Evolutionary conservation across 2,888 invertebrate species (phyloP), one percentile per base, ranked within the genome.

Genomic region (Eupelmus urozonus): DNA sequence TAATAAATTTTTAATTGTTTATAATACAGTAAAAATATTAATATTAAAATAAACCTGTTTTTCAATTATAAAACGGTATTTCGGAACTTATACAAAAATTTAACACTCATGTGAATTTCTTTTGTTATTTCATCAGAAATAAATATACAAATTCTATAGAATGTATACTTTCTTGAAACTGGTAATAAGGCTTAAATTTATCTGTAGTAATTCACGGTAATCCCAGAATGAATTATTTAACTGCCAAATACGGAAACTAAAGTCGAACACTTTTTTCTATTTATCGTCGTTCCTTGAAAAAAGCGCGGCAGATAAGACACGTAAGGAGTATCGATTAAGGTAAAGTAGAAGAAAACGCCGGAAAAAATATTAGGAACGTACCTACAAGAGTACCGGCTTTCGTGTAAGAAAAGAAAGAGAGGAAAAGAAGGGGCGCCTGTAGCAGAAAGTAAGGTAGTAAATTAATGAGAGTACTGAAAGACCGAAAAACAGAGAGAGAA

Each of bases 391-490:
- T 20, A 5, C 23, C 4, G 25, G 57, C 27, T 13, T 16, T 25
- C 57, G 55, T 7, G 53, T 7, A 25, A 40, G 40, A 20, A 34
- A 20, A 20, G 60, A 40, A 60, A 40, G 18, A 20, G 40, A 20
- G 40, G 18, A 34, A 34, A 60, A 27, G 7, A 57, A 23, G 34
- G n/a, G 55, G 1, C 27, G 29, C 27, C 29, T 27, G 9, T 20
- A 34, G 16, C 16, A 16, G 59, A 49, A 60, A 40, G 60, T 40
- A 60, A 49, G 9, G 53, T 49, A 70, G 70, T 70, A 70, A 59
- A 59, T 70, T 70, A 70, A 70, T 59, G 49, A 27, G 59, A 27
- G 45, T 27, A 49, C 27, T 70, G 45, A 59, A 59, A 34, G 59
- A 29, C 42, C 20, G 51, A 25, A 34, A 40, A 55, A 40, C 4